Evolutionary conservation across 2,888 invertebrate genomes (phyloP).

Genomic region (Liopterus haemorrhoidalis): DNA sequence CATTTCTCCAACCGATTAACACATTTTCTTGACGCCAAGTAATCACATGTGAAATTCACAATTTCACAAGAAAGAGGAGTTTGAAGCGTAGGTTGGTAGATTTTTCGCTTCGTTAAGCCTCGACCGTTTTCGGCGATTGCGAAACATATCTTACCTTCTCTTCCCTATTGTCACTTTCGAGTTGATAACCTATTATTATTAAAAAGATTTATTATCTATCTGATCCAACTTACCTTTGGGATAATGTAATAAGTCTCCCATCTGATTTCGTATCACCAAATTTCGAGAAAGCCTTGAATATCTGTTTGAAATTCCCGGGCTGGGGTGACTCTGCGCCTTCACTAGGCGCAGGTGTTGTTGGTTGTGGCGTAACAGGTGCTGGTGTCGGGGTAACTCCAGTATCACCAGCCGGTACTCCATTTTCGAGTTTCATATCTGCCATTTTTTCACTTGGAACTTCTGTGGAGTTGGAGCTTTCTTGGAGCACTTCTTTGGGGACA

Average conservation of each 20-base stretch:
- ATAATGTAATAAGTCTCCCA: constrained; percentile 78
- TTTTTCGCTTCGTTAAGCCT: too few species aligned
- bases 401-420: constrained; percentile 44
- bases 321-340: constrained; percentile 19
- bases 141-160: too few species aligned
- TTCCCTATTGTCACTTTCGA: too few species aligned
- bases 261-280: constrained; percentile 86
- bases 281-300: constrained; percentile 79
- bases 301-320: constrained; percentile 52
- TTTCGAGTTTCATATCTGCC: constrained; percentile 53
- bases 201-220: too few species aligned
- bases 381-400: constrained; percentile 37
- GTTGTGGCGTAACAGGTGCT: constrained; percentile 30
- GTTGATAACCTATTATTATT: too few species aligned
- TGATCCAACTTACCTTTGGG: too few species aligned
- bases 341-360: constrained; percentile 22
- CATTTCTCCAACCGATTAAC: too few species aligned
- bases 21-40: too few species aligned
- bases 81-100: too few species aligned
- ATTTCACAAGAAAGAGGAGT: too few species aligned
- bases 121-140: too few species aligned
- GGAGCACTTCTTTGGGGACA: constrained; percentile 25
- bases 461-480: constrained; percentile 3
- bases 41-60: too few species aligned
- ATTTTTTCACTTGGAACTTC: constrained; percentile 41